phyloP scores from a whole-genome alignment of 1,140 invertebrate genomes.

The Muscidifurax raptorellus region DNA sequence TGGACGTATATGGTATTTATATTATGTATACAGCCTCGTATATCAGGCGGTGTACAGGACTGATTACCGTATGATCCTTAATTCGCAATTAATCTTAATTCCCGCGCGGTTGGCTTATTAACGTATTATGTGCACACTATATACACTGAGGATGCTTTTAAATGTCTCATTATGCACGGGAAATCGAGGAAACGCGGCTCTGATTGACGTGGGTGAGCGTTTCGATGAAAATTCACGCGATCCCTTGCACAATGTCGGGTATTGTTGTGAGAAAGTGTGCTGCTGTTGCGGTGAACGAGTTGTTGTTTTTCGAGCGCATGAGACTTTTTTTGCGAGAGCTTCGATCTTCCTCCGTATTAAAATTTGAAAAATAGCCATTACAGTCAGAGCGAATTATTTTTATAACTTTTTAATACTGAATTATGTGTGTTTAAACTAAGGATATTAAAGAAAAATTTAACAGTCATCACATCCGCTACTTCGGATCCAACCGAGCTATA shows the following conservation, averaged over 20 bases:
- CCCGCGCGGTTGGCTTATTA: not conserved
- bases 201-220: conserved; percentile 45
- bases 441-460: conserved; percentile 16
- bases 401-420: too few relatives aligned
- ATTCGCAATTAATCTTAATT: conserved; percentile 46
- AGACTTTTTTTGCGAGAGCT: not conserved
- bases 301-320: conserved; percentile 18
- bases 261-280: conserved; percentile 7
- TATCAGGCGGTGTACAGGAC: not conserved
- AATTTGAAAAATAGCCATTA: too few relatives aligned
- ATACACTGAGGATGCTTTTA: not conserved
- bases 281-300: not conserved
- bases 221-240: conserved; percentile 22
- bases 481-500: not conserved
- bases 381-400: too few relatives aligned
- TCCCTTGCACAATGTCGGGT: conserved; percentile 1
- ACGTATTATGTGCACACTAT: too few relatives aligned
- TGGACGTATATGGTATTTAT: not conserved
- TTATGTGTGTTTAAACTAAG: too few relatives aligned
- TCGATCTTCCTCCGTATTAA: not conserved
- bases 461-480: not conserved
- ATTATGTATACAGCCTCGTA: not conserved
- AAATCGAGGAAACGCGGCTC: conserved; percentile 32
- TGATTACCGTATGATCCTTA: conserved; percentile 6
- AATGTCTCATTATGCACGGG: conserved; percentile 39